Conservation (phyloP, 1,140 invertebrate genomes). For the Pentalonia nigronervosa region DNA sequence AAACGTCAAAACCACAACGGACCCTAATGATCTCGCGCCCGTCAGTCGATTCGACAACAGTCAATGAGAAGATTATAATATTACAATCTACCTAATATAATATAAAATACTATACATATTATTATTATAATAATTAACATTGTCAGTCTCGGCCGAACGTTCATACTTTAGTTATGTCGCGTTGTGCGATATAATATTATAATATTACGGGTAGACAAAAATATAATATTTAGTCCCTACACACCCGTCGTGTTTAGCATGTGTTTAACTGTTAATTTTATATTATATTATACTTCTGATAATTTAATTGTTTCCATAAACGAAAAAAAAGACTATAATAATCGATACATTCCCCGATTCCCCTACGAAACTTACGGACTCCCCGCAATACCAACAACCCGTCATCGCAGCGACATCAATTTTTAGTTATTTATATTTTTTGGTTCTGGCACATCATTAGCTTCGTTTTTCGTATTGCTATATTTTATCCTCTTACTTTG, state of each 20-base stretch:
- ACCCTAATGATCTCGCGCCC: neutral
- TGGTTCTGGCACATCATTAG: neutral
- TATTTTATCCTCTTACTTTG: neutral
- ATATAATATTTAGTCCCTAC: neutral
- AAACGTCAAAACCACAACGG: neutral
- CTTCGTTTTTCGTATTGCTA: neutral
- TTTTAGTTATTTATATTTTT: neutral
- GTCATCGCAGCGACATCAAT: neutral
- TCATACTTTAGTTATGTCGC: neutral
- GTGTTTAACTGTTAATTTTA: neutral
- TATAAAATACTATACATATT: neutral
- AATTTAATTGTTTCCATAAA: neutral
- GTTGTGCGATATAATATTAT: neutral
- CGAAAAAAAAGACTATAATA: neutral
- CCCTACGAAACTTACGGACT: neutral
- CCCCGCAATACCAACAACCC: neutral
- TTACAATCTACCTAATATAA: neutral
- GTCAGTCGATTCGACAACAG: neutral
- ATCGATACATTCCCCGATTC: neutral
- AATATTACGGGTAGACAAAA: neutral
- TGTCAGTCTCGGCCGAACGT: neutral
- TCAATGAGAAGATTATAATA: neutral
- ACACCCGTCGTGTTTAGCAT: neutral
- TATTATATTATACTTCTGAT: neutral
- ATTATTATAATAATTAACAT: neutral